Evolutionary conservation across 2,797 vertebrate genomes (phyloP), one percentile per base, ranked within the genome.

Genomic region (Valencia hispanica): DNA sequence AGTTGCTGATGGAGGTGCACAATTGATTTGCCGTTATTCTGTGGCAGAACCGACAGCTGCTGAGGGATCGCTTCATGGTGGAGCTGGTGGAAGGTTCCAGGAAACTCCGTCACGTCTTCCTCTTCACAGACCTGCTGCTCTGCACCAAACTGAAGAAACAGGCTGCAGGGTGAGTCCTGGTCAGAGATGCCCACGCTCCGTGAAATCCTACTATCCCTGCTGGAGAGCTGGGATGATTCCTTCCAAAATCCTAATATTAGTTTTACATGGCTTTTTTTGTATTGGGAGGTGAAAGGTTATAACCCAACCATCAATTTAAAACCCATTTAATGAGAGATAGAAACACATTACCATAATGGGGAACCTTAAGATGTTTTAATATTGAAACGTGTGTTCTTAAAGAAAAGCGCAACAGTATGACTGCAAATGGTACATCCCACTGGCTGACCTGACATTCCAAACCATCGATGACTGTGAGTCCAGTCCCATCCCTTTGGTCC

Each of bases 101-200:
- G 87, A 98, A 99, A 79, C 96, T 99, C 1, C 96, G 97, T 20
- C 97, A 99, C 0, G 96, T 99, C 91, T 98, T 98, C 92, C 97
- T 98, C 71, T 98, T 98, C 91, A 98, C 97, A 0, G 97, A 99
- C 88, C 93, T 99, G 85, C 95, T 98, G 85, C 96, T 99, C 51
- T 98, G 97, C 79, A 94, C 97, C 91, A 99, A 98, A 90, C 96
- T 99, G 86, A 98, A 98, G 95, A 99, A 98, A 91, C 97, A 98
- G 90, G 95, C 97, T 0, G 96, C 95, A 70, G 97, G 97, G 97
- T 99, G 92, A 97, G 97, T 88, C 71, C 34, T 73, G 72, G 71
- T 77, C 61, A 11, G 25, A 73, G 27, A 72, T 7, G 30, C 74
- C 32, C 34, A 41, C 74, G 74, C 81, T 63, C 78, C 4, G 30